phyloP scores from a whole-genome alignment of 1,140 invertebrate genomes.

The Ceratosolen fusciceps region DNA sequence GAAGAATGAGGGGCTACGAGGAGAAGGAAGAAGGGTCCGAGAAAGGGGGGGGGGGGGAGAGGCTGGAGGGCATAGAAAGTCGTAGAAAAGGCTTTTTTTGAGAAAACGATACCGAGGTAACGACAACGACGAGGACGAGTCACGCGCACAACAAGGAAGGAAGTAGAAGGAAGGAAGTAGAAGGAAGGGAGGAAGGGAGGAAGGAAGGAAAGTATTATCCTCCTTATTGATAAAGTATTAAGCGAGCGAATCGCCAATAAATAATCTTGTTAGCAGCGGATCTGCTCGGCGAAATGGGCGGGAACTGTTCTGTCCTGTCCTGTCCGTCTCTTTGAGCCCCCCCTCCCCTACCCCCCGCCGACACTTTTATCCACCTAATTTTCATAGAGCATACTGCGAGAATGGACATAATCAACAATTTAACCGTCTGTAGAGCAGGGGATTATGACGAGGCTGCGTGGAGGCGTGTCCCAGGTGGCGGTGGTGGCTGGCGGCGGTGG shows the following conservation, averaged over 20 bases:
- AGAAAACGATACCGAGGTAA: too few relatives aligned
- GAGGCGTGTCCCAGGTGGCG: not conserved
- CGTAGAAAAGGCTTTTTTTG: too few relatives aligned
- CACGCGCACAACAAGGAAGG: too few relatives aligned
- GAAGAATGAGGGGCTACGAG: not conserved
- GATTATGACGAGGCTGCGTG: conserved; percentile 46
- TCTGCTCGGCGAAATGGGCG: not conserved
- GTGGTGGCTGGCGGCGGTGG: too few relatives aligned
- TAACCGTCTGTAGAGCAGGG: conserved; percentile 64
- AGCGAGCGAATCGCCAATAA: not conserved
- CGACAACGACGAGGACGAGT: too few relatives aligned
- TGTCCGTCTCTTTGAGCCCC: not conserved
- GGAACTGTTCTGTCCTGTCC: not conserved
- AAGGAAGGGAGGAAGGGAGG: too few relatives aligned
- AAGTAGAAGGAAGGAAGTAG: too few relatives aligned
- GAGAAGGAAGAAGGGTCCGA: too few relatives aligned
- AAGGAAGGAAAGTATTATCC: too few relatives aligned
- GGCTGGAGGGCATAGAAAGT: too few relatives aligned
- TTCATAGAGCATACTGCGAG: conserved; percentile 61
- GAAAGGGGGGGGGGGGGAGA: too few relatives aligned
- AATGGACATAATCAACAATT: conserved; percentile 73
- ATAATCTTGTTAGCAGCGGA: not conserved
- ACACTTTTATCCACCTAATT: conserved; percentile 53
- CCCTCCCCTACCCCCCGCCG: conserved; percentile 37
- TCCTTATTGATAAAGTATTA: too few relatives aligned